These are phyloP conservation scores for Taeniopygia guttata DNA, from an alignment of 2,797 vertebrate species.

Conservation along the genomic window DNA sequence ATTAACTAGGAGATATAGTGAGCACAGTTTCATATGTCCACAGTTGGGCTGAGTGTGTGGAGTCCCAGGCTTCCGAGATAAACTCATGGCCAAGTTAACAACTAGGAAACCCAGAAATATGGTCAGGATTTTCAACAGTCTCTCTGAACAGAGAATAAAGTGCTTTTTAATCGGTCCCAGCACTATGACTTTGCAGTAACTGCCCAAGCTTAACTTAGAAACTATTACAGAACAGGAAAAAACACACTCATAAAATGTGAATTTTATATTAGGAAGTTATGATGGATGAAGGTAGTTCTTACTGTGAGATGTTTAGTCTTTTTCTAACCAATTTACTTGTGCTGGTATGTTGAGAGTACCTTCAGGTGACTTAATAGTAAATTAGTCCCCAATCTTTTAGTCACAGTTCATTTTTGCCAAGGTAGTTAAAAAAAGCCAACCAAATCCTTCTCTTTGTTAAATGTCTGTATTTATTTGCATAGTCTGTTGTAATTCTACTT, in stretches of 20 bases:
- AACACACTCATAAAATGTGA: neutral
- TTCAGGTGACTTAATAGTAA: neutral
- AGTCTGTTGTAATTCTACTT: neutral
- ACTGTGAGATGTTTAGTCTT: neutral
- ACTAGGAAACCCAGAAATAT: neutral
- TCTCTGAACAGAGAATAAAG: neutral
- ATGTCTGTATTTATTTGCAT: neutral
- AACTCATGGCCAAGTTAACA: neutral
- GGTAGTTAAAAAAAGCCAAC: neutral
- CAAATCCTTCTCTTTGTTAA: neutral
- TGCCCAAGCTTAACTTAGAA: neutral
- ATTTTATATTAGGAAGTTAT: neutral
- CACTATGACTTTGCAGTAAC: neutral
- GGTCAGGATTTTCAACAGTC: neutral
- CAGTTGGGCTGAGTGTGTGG: neutral
- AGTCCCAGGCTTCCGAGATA: neutral
- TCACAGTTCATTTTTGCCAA: neutral
- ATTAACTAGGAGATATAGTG: neutral
- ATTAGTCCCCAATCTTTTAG: neutral
- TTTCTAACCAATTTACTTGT: neutral
- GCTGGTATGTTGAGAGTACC: neutral
- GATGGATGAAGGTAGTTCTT: neutral
- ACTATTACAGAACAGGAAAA: neutral
- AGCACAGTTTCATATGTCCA: fast-evolving
- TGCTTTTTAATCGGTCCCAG: neutral